phyloP scores from a whole-genome alignment of 2,113 vertebrate species.

The Orcinus orca region DNA sequence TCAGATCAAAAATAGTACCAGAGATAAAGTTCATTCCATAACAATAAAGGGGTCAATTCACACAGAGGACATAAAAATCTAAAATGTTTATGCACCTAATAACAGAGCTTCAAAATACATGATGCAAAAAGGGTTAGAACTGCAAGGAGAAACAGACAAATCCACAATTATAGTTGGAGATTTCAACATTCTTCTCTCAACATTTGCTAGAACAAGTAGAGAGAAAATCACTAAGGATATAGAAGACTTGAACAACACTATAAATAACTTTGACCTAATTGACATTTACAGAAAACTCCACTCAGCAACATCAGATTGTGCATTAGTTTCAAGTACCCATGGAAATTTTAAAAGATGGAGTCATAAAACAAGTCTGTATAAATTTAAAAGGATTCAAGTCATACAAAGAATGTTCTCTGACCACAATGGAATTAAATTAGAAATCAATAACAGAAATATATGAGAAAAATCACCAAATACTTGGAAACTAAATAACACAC shows the following conservation, averaged over 20 bases:
- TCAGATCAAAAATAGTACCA: not conserved
- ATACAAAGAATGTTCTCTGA: not conserved
- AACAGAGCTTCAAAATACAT: not conserved
- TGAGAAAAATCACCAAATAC: not conserved
- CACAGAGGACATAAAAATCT: not conserved
- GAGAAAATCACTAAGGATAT: not conserved
- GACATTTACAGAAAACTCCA: not conserved
- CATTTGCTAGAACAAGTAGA: not conserved
- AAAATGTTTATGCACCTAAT: not conserved
- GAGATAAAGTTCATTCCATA: not conserved
- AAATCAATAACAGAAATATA: not conserved
- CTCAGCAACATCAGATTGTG: not conserved
- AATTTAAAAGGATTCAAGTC: not conserved
- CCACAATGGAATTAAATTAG: not conserved
- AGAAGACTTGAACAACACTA: not conserved
- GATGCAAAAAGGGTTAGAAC: not conserved
- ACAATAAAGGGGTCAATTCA: not conserved
- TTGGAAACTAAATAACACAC: not conserved
- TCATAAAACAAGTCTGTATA: not conserved
- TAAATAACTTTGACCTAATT: not conserved
- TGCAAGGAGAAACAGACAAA: not conserved
- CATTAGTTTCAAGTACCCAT: not conserved
- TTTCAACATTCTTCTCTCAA: not conserved
- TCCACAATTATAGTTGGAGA: not conserved
- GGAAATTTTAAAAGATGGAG: not conserved